phyloP scores from a whole-genome alignment of 2,797 vertebrate genomes.

The Sebastiscus albofasciatus region DNA sequence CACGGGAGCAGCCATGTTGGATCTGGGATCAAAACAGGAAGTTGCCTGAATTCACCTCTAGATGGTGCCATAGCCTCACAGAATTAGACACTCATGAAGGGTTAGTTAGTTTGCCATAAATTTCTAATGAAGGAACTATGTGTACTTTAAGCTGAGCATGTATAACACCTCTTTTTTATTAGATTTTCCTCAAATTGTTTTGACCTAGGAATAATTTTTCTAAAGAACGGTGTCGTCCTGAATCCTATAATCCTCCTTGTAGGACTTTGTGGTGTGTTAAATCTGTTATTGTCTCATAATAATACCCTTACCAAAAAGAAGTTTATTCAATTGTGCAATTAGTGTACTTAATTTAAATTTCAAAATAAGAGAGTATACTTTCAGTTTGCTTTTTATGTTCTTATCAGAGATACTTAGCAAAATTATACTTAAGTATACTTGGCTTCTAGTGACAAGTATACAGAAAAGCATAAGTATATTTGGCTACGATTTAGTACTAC shows the following conservation, averaged over 20 bases:
- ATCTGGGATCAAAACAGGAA: neutral
- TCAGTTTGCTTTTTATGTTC: too few species aligned
- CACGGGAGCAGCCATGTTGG: slow-evolving; percentile 72
- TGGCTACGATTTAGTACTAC: too few species aligned
- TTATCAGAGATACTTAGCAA: too few species aligned
- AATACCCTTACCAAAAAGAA: neutral
- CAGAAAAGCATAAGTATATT: too few species aligned
- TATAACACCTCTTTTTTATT: neutral
- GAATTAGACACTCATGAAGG: neutral
- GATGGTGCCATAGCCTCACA: slow-evolving; percentile 42
- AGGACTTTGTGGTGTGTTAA: neutral
- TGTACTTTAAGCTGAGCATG: neutral
- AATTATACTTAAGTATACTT: too few species aligned
- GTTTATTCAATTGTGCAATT: too few species aligned
- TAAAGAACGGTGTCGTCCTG: neutral
- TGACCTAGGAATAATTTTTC: neutral
- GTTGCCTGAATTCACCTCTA: slow-evolving; percentile 12
- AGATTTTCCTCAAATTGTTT: neutral
- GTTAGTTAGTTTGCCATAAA: neutral
- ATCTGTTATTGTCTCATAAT: neutral
- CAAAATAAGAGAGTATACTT: too few species aligned
- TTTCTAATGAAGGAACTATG: neutral
- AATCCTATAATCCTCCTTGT: neutral
- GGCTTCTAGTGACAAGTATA: too few species aligned
- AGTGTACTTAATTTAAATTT: too few species aligned